A percentile compares a stretch with the other conserved stretches of the same genome.
Conservation (phyloP, 2,888 invertebrate species). For the Plagiodera versicolora region DNA sequence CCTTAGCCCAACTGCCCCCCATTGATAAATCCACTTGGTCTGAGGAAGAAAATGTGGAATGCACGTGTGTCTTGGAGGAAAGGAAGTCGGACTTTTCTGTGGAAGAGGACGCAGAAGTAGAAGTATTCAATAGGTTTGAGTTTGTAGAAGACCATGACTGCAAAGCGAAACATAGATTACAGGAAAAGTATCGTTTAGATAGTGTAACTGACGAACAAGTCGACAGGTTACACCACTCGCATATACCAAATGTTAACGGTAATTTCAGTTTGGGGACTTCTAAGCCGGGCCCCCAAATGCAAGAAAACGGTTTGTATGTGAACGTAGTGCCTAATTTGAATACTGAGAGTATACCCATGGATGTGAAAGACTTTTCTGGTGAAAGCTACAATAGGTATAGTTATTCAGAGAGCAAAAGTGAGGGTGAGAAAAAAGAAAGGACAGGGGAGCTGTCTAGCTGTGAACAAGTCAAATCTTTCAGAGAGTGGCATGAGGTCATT, state of each 20-base stretch:
- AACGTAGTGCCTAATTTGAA: slow-evolving; percentile 56
- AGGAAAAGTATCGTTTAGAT: slow-evolving; percentile 58
- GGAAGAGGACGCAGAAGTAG: slow-evolving; percentile 40
- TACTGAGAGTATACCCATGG: slow-evolving; percentile 48
- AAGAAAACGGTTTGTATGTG: slow-evolving; percentile 45
- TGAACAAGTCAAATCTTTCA: slow-evolving; percentile 59
- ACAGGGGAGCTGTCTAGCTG: slow-evolving; percentile 34
- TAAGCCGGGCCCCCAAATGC: slow-evolving; percentile 30
- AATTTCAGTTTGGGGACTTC: slow-evolving; percentile 41
- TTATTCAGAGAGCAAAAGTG: slow-evolving; percentile 45
- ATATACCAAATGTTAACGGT: slow-evolving; percentile 49
- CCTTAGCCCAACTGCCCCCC: slow-evolving; percentile 68
- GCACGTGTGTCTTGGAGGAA: slow-evolving; percentile 47
- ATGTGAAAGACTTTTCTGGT: slow-evolving; percentile 43
- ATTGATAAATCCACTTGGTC: slow-evolving; percentile 56
- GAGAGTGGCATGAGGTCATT: slow-evolving; percentile 90
- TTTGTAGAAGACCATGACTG: slow-evolving; percentile 61
- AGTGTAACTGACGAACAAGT: slow-evolving; percentile 57
- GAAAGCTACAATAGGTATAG: slow-evolving; percentile 54
- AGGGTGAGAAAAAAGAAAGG: slow-evolving; percentile 30
- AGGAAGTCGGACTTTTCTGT: slow-evolving; percentile 45
- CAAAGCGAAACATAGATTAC: slow-evolving; percentile 56
- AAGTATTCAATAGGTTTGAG: slow-evolving; percentile 46
- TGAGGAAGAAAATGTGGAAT: slow-evolving; percentile 37
- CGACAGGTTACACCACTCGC: slow-evolving; percentile 54